Percentiles rank a stretch among this genome's conserved stretches.
phyloP scores from a whole-genome alignment of 2,113 vertebrate genomes.

The Microtus ochrogaster region DNA sequence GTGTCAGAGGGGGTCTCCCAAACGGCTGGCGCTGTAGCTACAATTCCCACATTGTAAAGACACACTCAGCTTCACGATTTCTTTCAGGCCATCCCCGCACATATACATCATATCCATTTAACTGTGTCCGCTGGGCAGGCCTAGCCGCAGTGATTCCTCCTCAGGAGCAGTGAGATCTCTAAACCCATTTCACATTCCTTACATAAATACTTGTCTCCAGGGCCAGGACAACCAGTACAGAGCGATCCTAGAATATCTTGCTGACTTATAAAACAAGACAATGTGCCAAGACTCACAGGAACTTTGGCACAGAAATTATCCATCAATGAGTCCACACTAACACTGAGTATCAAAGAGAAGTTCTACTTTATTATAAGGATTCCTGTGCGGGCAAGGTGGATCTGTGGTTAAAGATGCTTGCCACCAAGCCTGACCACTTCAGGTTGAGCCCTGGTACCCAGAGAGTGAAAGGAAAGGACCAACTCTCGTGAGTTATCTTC shows the following conservation, averaged over 20 bases:
- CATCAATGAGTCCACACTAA: not conserved
- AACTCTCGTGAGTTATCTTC: not conserved
- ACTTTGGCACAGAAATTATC: not conserved
- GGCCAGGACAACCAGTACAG: not conserved
- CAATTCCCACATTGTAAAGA: not conserved
- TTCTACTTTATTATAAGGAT: not conserved
- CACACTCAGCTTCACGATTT: not conserved
- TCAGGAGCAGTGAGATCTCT: not conserved
- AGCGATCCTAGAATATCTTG: not conserved
- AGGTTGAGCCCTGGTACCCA: not conserved
- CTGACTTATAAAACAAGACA: not conserved
- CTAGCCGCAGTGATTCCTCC: constrained; percentile 27
- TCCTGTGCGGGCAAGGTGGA: not conserved
- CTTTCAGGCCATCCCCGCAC: not conserved
- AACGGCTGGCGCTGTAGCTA: not conserved
- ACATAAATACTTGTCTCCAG: not conserved
- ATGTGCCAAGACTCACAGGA: not conserved
- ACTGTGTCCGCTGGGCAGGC: not conserved
- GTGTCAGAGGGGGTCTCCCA: not conserved
- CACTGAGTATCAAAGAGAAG: not conserved
- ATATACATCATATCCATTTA: not conserved
- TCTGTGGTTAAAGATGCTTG: not conserved
- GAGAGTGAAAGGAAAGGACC: not conserved
- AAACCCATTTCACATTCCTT: not conserved
- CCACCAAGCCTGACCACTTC: not conserved